Evolutionary conservation across 2,888 invertebrate species (phyloP), one percentile per base, ranked within the genome.

Genomic region (Meghimatium bilineatum): DNA sequence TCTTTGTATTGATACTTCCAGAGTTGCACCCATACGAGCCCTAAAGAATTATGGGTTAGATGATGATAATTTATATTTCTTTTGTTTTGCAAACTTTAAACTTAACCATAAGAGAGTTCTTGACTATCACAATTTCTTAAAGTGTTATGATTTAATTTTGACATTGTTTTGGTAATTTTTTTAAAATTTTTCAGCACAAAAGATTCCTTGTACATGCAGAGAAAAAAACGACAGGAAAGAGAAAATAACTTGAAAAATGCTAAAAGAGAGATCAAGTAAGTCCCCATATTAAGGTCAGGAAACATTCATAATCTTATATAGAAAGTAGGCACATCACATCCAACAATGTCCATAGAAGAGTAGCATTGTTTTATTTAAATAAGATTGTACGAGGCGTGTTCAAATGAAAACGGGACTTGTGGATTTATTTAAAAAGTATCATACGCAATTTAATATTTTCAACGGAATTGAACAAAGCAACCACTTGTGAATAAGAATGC

Each of bases 151-250:
- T n/a, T n/a, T n/a, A 63, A 63, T 6, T 63, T 63, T 26, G 3
- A 23, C n/a, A n/a, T 26, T 56, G 56, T 17, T 56, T 20, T 56
- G 56, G 17, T 56, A 63, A 71, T 29, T 5, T 38, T 34, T 66
- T 26, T 52, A n/a, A 38, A 82, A 23, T 56, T 36, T 86, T 86
- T 60, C 88, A 93, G 93, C 83, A 89, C 92, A 34, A 93, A 92
- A 84, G 93, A 93, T 82, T 93, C 93, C 2, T 86, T 93, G 17
- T 91, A 92, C 85, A 86, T 93, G 79, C 92, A 92, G 87, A 90
- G 90, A 74, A 85, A 89, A 80, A 93, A 93, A 86, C 90, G 91
- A 60, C 90, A 91, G 85, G 90, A 91, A 52, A 87, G 92, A 84
- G 90, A 91, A 84, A 90, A 88, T 49, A 93, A 93, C 86, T 86